Evolutionary conservation across 2,888 invertebrate species (phyloP).

Genomic region (Eristalis pertinax): DNA sequence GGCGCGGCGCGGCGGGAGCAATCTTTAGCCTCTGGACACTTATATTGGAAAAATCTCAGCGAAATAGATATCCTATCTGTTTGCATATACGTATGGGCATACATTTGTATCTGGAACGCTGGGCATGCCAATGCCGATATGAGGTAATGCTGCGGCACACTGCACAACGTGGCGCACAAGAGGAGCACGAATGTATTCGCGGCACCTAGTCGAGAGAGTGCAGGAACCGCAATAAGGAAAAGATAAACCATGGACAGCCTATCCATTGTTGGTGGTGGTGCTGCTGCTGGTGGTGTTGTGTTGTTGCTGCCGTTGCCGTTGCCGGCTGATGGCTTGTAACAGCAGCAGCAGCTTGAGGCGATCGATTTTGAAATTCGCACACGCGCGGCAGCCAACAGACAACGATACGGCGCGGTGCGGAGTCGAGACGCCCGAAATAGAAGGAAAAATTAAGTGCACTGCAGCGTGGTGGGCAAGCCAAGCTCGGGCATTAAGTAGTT

Average conservation of each 20-base stretch:
- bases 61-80: slow-evolving; percentile 32
- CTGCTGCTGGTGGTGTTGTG: not conserved
- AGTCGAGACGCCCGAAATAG: slow-evolving; percentile 23
- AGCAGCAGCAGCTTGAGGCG: slow-evolving; percentile 31
- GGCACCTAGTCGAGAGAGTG: too few species aligned
- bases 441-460: not conserved
- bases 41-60: slow-evolving; percentile 30
- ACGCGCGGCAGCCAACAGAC: not conserved
- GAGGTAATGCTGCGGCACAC: slow-evolving; percentile 41
- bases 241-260: slow-evolving; percentile 29
- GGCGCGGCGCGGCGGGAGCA: not conserved
- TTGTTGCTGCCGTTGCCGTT: not conserved
- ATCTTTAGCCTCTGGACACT: slow-evolving; percentile 29
- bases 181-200: slow-evolving; percentile 2
- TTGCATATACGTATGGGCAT: not conserved
- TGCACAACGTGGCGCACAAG: slow-evolving; percentile 29
- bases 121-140: slow-evolving; percentile 3
- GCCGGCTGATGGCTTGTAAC: too few species aligned
- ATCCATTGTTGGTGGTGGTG: not conserved
- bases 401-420: not conserved
- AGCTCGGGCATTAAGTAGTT: not conserved
- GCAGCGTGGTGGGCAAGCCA: not conserved
- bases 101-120: not conserved
- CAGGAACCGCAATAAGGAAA: slow-evolving; percentile 58
- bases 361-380: slow-evolving; percentile 42